These are phyloP conservation scores for Brachyrhaphis roseni DNA, from an alignment of 2,797 vertebrate genomes.

Conservation along the genomic window DNA sequence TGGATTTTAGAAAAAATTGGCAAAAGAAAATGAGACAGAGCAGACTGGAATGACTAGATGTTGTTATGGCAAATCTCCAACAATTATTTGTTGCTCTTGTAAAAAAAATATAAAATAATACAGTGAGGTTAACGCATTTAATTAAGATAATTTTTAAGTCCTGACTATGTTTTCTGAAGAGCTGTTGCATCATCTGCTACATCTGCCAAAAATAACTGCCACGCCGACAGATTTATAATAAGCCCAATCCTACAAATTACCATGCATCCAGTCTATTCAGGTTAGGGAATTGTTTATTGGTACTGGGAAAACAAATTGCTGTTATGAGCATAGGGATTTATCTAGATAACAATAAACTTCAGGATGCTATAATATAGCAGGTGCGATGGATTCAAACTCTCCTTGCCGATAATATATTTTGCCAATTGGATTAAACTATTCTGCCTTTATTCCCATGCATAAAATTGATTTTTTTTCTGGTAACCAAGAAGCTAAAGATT, in stretches of 20 bases:
- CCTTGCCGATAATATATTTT: not conserved
- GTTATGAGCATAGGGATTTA: not conserved
- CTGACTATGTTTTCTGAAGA: not conserved
- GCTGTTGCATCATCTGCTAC: not conserved
- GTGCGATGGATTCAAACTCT: not conserved
- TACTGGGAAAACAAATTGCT: not conserved
- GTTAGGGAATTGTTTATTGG: not conserved
- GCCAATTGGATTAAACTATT: not conserved
- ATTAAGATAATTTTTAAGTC: not conserved
- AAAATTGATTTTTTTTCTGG: not conserved
- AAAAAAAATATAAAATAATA: not conserved
- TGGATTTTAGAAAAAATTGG: not conserved
- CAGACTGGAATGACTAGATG: not conserved
- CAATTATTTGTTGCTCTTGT: not conserved
- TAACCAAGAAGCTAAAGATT: not conserved
- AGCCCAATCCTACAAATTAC: not conserved
- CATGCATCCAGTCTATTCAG: not conserved
- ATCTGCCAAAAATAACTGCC: not conserved
- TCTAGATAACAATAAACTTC: not conserved
- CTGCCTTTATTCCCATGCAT: not conserved
- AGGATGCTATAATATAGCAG: not conserved
- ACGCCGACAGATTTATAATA: not conserved
- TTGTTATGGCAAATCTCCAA: not conserved
- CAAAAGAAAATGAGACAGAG: not conserved
- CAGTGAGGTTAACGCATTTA: not conserved